phyloP scores from a whole-genome alignment of 2,797 vertebrate genomes.

The Mormyrus hasselquistii region DNA sequence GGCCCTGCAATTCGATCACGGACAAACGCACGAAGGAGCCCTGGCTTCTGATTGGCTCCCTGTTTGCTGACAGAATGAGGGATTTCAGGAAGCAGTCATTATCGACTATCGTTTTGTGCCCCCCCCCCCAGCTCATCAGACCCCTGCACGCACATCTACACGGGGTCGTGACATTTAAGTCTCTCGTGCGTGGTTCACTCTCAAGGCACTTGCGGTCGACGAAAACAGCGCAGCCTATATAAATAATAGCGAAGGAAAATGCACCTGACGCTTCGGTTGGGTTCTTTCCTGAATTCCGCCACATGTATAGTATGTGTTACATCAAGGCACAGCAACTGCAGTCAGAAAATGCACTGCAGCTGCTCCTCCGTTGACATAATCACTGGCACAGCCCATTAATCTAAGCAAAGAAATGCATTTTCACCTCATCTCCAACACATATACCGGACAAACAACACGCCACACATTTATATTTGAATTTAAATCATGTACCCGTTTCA shows the following conservation, averaged over 20 bases:
- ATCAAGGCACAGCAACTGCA: constrained; percentile 28
- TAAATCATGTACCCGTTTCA: constrained; percentile 20
- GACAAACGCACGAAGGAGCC: constrained; percentile 20
- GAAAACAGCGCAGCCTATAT: constrained; percentile 11
- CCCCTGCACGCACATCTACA: background rate
- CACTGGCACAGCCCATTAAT: constrained; percentile 50
- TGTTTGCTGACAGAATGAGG: background rate
- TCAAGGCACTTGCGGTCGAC: constrained; percentile 37
- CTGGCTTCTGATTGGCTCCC: constrained; percentile 28
- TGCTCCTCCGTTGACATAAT: background rate
- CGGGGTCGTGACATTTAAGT: background rate
- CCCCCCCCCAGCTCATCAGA: background rate
- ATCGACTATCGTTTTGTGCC: background rate
- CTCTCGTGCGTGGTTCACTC: constrained; percentile 49
- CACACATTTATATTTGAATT: background rate
- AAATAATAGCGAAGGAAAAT: constrained; percentile 48
- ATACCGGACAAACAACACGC: constrained; percentile 16
- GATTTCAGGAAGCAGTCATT: background rate
- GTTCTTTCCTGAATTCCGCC: background rate
- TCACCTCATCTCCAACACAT: constrained; percentile 25
- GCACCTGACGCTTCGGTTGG: background rate
- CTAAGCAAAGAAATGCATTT: constrained; percentile 44
- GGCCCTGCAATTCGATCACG: constrained; percentile 28
- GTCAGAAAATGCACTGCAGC: background rate
- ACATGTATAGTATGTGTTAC: constrained; percentile 27